Conservation (phyloP, 2,797 vertebrate species). For the Carduelis carduelis region DNA sequence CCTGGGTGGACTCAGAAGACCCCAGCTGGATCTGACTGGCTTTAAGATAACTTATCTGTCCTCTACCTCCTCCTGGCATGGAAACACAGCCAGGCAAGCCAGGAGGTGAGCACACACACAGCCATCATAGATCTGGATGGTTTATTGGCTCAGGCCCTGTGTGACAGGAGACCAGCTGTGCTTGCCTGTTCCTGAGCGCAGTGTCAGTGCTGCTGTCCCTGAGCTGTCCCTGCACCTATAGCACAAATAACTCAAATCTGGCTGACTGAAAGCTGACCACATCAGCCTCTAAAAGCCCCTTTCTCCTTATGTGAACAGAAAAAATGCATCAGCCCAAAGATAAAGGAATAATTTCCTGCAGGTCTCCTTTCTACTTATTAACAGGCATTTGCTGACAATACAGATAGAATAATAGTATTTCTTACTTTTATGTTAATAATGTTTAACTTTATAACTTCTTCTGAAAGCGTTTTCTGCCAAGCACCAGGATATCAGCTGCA, state of each 20-base stretch:
- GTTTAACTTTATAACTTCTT: neutral
- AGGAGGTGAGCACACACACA: neutral
- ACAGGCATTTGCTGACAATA: neutral
- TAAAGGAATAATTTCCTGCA: neutral
- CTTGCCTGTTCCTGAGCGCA: neutral
- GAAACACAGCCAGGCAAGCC: neutral
- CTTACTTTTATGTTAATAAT: neutral
- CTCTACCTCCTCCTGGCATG: neutral
- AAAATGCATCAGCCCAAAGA: neutral
- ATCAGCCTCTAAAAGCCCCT: neutral
- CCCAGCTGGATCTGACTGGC: neutral
- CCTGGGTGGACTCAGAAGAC: neutral
- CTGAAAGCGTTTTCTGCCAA: neutral
- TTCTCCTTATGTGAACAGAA: neutral
- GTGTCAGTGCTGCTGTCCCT: neutral
- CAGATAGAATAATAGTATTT: neutral
- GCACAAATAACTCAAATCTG: neutral
- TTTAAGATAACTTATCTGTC: neutral
- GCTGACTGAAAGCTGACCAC: neutral
- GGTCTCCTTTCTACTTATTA: neutral
- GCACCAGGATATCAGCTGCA: neutral
- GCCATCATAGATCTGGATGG: neutral
- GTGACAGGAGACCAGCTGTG: neutral
- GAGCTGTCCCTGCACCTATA: neutral
- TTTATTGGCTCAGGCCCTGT: neutral